Percentiles rank a stretch among this genome's conserved stretches.
phyloP scores from a whole-genome alignment of 2,113 vertebrate species.

The Syngnathus floridae region DNA sequence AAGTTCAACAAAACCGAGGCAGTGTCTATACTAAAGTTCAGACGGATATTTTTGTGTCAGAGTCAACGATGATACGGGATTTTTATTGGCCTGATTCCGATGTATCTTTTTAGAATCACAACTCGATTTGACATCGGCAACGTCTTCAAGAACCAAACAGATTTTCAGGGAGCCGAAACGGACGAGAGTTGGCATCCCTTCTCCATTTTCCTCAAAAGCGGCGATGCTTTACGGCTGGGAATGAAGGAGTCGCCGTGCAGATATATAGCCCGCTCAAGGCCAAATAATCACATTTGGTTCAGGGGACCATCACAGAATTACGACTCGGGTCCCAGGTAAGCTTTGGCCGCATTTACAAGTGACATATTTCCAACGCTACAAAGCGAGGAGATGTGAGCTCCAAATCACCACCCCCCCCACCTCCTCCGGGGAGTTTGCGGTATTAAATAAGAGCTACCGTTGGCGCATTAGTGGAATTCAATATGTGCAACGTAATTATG shows the following conservation, averaged over 20 bases:
- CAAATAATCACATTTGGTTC: conserved; percentile 16
- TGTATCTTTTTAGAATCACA: too few relatives aligned
- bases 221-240: conserved; percentile 34
- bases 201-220: conserved; percentile 44
- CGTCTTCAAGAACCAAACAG: background rate
- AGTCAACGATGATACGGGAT: too few relatives aligned
- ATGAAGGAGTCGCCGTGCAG: conserved; percentile 29
- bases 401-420: conserved; percentile 50
- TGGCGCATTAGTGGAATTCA: conserved; percentile 71
- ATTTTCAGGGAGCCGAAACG: background rate
- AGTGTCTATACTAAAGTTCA: too few relatives aligned
- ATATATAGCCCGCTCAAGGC: conserved; percentile 34
- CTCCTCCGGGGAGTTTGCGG: conserved; percentile 57
- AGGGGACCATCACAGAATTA: conserved; percentile 15
- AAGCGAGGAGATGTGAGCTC: conserved; percentile 53
- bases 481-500: conserved; percentile 73
- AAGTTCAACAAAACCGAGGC: too few relatives aligned
- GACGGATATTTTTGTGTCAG: too few relatives aligned
- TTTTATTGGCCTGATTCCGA: too few relatives aligned
- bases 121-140: background rate
- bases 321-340: conserved; percentile 24
- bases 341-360: conserved; percentile 25
- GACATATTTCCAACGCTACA: conserved; percentile 38
- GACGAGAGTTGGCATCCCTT: conserved; percentile 15
- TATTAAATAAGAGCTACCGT: conserved; percentile 73